Evolutionary conservation across 2,888 invertebrate genomes (phyloP).

Genomic region (Sinopyrophorus schimmeli): DNA sequence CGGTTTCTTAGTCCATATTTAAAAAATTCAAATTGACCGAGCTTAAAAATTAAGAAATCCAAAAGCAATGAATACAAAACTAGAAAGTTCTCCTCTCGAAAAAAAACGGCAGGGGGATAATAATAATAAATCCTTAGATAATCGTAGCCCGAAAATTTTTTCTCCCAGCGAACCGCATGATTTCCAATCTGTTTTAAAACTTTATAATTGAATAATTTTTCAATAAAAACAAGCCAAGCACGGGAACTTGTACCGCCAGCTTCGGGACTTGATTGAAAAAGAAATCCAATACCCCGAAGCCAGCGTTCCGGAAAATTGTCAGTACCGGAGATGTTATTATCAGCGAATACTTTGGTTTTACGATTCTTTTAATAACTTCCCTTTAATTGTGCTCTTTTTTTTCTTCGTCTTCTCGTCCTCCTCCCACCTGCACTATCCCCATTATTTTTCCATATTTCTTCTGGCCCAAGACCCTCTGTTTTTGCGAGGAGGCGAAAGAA

Average conservation of each 20-base stretch:
- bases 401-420: neutral
- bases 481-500: too few relatives aligned
- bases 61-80: conserved; percentile 32
- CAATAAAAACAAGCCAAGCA: conserved; percentile 55
- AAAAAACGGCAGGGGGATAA: conserved; percentile 24
- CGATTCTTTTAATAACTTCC: conserved; percentile 38
- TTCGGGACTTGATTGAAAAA: conserved; percentile 48
- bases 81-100: too few relatives aligned
- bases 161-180: conserved; percentile 50
- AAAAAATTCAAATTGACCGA: too few relatives aligned
- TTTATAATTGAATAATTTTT: conserved; percentile 57
- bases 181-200: conserved; percentile 56
- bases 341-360: conserved; percentile 46
- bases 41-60: conserved; percentile 16
- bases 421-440: too few relatives aligned
- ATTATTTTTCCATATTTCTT: too few relatives aligned
- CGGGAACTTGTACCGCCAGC: conserved; percentile 36
- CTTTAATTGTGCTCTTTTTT: conserved; percentile 29
- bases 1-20: too few relatives aligned
- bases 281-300: conserved; percentile 45
- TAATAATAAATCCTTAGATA: conserved; percentile 36
- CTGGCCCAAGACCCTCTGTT: too few relatives aligned
- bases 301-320: conserved; percentile 48
- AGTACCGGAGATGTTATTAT: conserved; percentile 46
- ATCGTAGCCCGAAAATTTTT: conserved; percentile 44